These are phyloP conservation scores for Megaceryle torquata DNA, from an alignment of 2,113 vertebrate genomes.

Conservation along the genomic window DNA sequence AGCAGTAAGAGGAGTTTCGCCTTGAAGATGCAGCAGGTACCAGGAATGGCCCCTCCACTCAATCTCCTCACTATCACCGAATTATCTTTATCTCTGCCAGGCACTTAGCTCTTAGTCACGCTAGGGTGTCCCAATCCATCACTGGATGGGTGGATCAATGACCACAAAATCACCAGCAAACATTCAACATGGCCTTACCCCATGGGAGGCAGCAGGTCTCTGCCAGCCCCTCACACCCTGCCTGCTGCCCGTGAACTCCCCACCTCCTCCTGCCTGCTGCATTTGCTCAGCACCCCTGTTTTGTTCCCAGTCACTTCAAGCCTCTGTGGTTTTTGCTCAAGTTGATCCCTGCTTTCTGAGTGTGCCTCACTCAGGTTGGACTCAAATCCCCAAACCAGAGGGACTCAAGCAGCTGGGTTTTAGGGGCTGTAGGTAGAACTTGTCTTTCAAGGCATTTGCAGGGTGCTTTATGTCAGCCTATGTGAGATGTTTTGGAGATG, in stretches of 20 bases:
- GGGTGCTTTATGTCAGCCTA: neutral
- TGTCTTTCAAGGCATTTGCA: neutral
- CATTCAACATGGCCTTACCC: rapidly evolving
- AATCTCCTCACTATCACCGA: rapidly evolving
- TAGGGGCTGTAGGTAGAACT: neutral
- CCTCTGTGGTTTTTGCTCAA: neutral
- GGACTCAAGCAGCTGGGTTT: neutral
- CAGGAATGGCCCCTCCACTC: rapidly evolving
- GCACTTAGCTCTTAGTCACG: neutral
- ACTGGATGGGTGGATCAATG: neutral
- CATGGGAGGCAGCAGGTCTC: neutral
- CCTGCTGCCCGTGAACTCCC: neutral
- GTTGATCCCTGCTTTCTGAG: neutral
- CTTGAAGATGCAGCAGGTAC: neutral
- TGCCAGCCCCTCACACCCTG: neutral
- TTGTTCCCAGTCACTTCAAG: neutral
- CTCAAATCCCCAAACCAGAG: neutral
- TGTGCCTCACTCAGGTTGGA: rapidly evolving
- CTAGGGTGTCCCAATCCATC: neutral
- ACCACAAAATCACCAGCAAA: neutral
- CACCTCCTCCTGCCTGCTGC: neutral
- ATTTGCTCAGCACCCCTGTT: neutral
- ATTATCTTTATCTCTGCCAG: neutral
- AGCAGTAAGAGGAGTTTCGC: neutral
- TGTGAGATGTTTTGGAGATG: neutral